Base-by-base conservation (phyloP, 2,888 invertebrate genomes). In the Amblyteles armatorius region DNA sequence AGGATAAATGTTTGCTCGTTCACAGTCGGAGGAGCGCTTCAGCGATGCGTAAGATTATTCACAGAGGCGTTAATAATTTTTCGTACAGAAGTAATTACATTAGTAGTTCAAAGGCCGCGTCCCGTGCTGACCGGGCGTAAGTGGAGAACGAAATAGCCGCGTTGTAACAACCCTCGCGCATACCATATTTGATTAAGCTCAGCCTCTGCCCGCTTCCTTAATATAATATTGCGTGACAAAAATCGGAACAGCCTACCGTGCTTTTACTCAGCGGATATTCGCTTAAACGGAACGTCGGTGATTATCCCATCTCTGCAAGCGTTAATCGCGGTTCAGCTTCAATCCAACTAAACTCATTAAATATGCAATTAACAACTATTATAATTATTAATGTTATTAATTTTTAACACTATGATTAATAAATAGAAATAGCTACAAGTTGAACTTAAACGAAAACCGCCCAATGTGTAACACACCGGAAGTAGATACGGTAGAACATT, bases 11-110 rank as follows among this genome's bases (percentile, higher is more conserved):
- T 81, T 78, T 77, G 77, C 65, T 78, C 50, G 67, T 82, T 79
- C 71, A 82, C 79, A 76, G 79, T 82, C 71, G 55, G 29, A 40
- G 40, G 55, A 79, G 69, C 79, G 72, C 72, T 65, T 78, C 33
- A 85, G n/a, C 79, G 82, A 78, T 78, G 81, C 84, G 81, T 74
- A 74, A 63, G 50, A 84, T 84, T 81, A 68, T 63, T 68, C 78
- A 69, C 48, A 73, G 50, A 63, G 33, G 84, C 78, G 78, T 84
- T 73, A 68, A 81, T 81, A 84, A 84, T 81, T 81, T 68, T 65
- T 40, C 40, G 52, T 11, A 29, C 40, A 65, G 44, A 68, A 63
- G 81, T 84, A 84, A 84, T 84, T 81, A 81, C 72, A 81, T 84
- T 69, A 65, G 73, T 73, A 44, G 65, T 55, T 26, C 22, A 57